Evolutionary conservation across 1,140 invertebrate species (phyloP).

Genomic region (Caerostris extrusa): DNA sequence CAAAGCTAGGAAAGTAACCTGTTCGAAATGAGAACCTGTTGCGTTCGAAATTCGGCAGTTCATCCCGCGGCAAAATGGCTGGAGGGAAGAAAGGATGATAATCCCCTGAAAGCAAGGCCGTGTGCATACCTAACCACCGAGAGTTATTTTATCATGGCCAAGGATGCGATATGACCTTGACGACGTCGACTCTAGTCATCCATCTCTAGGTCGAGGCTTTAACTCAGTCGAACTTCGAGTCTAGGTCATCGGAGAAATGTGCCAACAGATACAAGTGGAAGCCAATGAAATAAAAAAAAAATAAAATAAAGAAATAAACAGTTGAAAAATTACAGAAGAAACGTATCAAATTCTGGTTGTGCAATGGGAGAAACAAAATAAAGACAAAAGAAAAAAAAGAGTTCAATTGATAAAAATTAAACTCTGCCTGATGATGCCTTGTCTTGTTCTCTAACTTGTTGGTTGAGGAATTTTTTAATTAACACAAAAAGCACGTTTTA

Average conservation of each 20-base stretch:
- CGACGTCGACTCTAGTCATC: constrained; percentile 11
- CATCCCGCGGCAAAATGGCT: neutral
- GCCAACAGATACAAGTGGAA: neutral
- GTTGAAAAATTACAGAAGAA: neutral
- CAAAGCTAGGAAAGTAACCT: neutral
- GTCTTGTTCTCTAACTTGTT: neutral
- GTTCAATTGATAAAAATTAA: constrained; percentile 19
- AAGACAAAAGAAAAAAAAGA: neutral
- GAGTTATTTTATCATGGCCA: constrained; percentile 42
- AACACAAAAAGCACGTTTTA: neutral
- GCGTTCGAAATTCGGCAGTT: neutral
- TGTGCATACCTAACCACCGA: neutral
- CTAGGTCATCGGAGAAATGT: constrained; percentile 52
- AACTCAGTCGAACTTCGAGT: neutral
- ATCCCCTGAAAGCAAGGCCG: constrained; percentile 14
- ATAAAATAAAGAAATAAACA: neutral
- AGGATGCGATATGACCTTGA: constrained; percentile 58
- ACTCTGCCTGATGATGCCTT: neutral
- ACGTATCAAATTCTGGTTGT: neutral
- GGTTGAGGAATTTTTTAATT: neutral
- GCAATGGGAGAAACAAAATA: neutral
- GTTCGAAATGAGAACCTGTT: neutral
- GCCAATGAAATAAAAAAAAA: neutral
- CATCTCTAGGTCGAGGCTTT: constrained; percentile 2
- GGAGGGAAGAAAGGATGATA: neutral